Base-by-base conservation (phyloP, 1,140 invertebrate species). In the Campoletis sonorensis region DNA sequence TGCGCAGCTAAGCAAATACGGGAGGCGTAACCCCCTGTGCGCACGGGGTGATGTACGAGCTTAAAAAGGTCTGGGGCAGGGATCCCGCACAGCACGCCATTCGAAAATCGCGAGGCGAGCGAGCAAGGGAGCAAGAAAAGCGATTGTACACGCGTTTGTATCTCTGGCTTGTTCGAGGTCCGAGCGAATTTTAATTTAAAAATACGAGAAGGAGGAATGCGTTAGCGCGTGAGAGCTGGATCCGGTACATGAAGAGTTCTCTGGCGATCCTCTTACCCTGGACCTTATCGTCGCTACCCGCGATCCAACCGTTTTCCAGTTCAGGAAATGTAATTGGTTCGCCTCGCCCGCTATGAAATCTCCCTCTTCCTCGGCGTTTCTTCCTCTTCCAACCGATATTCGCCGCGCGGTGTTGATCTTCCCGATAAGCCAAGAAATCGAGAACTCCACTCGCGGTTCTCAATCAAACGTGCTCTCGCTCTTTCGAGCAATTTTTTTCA, bases 1-100 rank as follows among this genome's bases (percentile, higher is more conserved):
- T 87, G 88, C 88, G 89, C 89, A 89, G 90, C 90, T 91, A 91
- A 91, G 89, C 90, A 91, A 91, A 91, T 91, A 91, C 90, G 81
- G 87, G 89, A 89, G 90, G 90, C 90, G 90, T 91, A 88, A 90
- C 89, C 88, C 86, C 51, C 81, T 82, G 51, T 81, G 51, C 80
- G 82, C 40, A 81, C 40, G 73, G 81, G 80, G 86, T 91, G 90
- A 91, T 91, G 88, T 91, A 91, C 87, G 90, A 91, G 90, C 90
- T 91, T 91, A 90, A 70, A 91, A 91, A 91, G 89, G 89, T 64
- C 26, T 51, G n/a, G n/a, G n/a, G n/a, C 76, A 81, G 78, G 79
- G 78, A 75, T 49, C 73, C 49, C 40, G n/a, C 79, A 75, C 71
- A 72, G 37, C n/a, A 75, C 33, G 30, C 70, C 16, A 33, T 40